A percentile compares a stretch with the other conserved stretches of the same genome.
Evolutionary conservation across 2,797 vertebrate genomes (phyloP).

Genomic region (Sebastes steindachneri): DNA sequence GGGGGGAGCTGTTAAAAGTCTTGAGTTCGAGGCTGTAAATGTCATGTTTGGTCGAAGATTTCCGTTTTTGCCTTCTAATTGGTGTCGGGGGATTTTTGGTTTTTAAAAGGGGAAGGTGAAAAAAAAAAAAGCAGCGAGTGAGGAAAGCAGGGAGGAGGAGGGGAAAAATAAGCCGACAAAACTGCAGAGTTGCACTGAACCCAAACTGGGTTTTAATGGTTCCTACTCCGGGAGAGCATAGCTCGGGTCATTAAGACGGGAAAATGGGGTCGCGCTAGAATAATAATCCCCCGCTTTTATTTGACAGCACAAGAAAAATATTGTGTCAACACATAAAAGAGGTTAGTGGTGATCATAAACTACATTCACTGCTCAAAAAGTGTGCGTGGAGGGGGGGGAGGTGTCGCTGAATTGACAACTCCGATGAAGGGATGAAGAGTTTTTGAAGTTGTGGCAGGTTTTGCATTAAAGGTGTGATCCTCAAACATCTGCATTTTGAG

Average conservation of each 20-base stretch:
- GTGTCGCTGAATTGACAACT: slow-evolving; percentile 34
- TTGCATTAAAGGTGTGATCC: slow-evolving; percentile 27
- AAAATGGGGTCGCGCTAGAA: slow-evolving; percentile 75
- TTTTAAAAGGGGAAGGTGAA: slow-evolving; percentile 60
- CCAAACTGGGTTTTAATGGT: slow-evolving; percentile 74
- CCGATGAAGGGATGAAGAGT: slow-evolving; percentile 29
- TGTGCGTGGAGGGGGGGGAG: slow-evolving; percentile 2
- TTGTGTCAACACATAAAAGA: slow-evolving; percentile 78
- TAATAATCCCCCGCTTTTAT: slow-evolving; percentile 80
- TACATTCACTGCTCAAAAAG: slow-evolving; percentile 48
- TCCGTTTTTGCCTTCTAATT: slow-evolving; percentile 83
- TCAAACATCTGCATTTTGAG: slow-evolving; percentile 34
- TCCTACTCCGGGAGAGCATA: slow-evolving; percentile 61
- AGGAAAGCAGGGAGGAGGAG: slow-evolving; percentile 30
- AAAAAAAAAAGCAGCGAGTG: slow-evolving; percentile 44
- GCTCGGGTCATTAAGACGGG: slow-evolving; percentile 76
- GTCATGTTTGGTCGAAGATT: slow-evolving; percentile 83
- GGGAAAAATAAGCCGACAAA: slow-evolving; percentile 54
- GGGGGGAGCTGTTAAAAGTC: slow-evolving; percentile 63
- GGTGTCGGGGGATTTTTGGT: slow-evolving; percentile 78
- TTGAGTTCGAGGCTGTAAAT: slow-evolving; percentile 79
- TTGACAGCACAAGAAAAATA: slow-evolving; percentile 82
- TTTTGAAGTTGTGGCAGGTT: slow-evolving; percentile 29
- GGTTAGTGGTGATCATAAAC: slow-evolving; percentile 74
- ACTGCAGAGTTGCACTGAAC: slow-evolving; percentile 72